These are phyloP conservation scores for Epinephelus coioides DNA, from an alignment of 2,797 vertebrate species.

Conservation along the genomic window DNA sequence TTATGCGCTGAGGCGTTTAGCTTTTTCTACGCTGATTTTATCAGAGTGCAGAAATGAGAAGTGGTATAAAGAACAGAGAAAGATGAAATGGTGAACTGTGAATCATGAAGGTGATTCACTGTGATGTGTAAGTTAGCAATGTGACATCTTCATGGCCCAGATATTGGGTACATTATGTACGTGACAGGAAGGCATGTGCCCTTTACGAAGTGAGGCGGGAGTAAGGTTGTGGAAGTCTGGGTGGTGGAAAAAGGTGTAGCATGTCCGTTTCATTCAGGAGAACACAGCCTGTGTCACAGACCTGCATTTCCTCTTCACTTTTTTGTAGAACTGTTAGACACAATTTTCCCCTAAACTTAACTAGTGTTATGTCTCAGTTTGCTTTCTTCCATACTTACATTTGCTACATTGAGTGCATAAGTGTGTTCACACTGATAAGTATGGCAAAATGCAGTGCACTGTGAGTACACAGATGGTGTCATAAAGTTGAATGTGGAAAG, in stretches of 20 bases:
- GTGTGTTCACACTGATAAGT: too few species aligned
- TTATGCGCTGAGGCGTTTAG: conserved; percentile 8
- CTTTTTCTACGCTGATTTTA: conserved; percentile 1
- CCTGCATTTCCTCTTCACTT: not conserved
- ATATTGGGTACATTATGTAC: conserved; percentile 6
- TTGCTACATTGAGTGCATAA: too few species aligned
- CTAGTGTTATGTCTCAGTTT: too few species aligned
- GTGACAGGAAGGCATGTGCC: not conserved
- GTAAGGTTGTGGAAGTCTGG: not conserved
- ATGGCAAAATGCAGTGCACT: too few species aligned
- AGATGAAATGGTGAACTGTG: not conserved
- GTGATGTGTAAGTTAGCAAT: not conserved
- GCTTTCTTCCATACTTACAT: too few species aligned
- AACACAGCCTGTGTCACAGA: not conserved
- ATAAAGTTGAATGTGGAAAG: too few species aligned
- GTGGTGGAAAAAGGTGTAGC: not conserved
- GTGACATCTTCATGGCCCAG: not conserved
- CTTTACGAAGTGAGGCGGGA: not conserved
- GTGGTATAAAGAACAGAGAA: not conserved
- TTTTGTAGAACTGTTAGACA: not conserved
- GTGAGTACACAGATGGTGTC: too few species aligned
- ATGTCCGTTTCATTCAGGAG: not conserved
- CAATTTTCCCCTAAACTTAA: too few species aligned
- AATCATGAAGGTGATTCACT: not conserved
- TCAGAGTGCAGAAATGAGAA: conserved; percentile 5